Evolutionary conservation across 2,888 invertebrate species (phyloP), one percentile per base, ranked within the genome.

Genomic region (Acanthoscelides obtectus): DNA sequence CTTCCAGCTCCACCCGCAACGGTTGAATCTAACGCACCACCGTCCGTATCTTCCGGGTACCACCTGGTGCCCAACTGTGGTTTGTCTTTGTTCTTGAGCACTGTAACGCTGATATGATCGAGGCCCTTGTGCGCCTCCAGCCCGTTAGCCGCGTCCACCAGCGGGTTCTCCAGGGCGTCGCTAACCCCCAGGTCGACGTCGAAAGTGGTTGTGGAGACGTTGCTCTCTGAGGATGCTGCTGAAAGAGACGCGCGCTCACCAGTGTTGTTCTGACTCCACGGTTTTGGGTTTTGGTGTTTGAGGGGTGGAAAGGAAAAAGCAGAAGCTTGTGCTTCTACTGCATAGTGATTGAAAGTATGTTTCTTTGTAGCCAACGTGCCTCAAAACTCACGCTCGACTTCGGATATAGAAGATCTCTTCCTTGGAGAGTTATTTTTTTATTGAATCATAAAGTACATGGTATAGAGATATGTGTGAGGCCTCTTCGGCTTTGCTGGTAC

Each of bases 91-190:
- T 84, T 84, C 82, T 83, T 85, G 81, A 86, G 81, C 75, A 85
- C 84, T 80, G 81, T 84, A 79, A 84, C 82, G 80, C 81, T 84
- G 81, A 85, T 83, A 82, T 84, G 84, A 81, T 85, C 83, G 83
- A 85, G 86, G 81, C 87, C 84, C 72, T 86, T 86, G 77, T 87
- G 85, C 72, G 87, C 85, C 77, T 88, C 88, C 76, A 80, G 80
- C 80, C 87, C 87, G 82, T 88, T 87, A 79, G 85, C 86, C 80
- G 87, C 86, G 83, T 88, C 88, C 79, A 89, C 87, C 81, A 90
- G 85, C 78, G 89, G 89, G 81, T 89, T 89, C 86, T 89, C 88
- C 69, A 77, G 74, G 27, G 72, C 66, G 66, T 64, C 69, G 77
- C 88, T 87, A 84, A 88, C 87, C 82, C 83, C 84, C 82, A 85